Evolutionary conservation across 53 echinoderm and acorn worm genomes (phyloP), one percentile per base, ranked within the genome.

Genomic region (Zoroaster sp.): DNA sequence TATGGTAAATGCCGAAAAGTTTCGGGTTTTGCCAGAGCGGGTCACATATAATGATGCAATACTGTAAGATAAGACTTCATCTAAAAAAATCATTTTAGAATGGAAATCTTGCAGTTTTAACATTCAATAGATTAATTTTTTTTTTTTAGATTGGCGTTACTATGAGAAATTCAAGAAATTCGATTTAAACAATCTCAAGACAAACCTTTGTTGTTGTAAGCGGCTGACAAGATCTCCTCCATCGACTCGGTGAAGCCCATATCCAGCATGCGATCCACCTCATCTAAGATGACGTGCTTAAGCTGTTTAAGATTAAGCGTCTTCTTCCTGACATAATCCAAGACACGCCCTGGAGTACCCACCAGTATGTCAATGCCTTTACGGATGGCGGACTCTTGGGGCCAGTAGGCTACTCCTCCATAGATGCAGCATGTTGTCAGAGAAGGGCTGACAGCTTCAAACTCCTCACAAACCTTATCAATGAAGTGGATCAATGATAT

Each of bases 251-350:
- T 91, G 79, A 98, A 98, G 2, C 98, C 98, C 98, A 98, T 95
- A 75, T 98, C 98, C 88, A 98, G 74, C 98, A 98, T 98, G 7
- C 95, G 91, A 69, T 98, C 98, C 11, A 98, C 98, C 67, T 98
- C 98, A 63, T 98, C 98, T 88, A 98, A 53, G 2, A 98, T 93
- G 1, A 98, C 95, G 35, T 92, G 95, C 70, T 93, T 77, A 40
- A 98, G 85, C 75, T 93, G 83, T 2, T 89, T 90, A 66, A 98
- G 75, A 82, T 98, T 87, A 32, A 98, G 88, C 45, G 74, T 91
- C 23, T 91, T 86, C 85, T 93, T 94, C 31, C 86, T 53, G 28
- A 98, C 90, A 53, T 95, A 95, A 75, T 98, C 98, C 77, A 92
- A 69, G 88, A 98, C 93, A 0, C 98, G 92, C 0, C 98, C 98